A percentile compares a stretch with the other conserved stretches of the same genome.
Conservation (phyloP, 2,888 invertebrate species). For the Apantesis nais region DNA sequence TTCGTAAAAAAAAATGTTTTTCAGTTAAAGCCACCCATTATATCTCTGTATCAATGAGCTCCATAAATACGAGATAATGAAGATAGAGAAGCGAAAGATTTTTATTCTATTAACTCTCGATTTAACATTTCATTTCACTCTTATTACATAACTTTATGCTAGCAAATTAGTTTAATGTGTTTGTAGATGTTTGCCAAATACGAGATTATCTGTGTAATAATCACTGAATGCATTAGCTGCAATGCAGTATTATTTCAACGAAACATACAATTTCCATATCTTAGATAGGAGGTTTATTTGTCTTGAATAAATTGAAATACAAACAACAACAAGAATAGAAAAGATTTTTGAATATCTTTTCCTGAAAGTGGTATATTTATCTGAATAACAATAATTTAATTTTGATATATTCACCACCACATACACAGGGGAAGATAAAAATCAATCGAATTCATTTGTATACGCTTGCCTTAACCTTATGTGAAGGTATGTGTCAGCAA, state of each 20-base stretch:
- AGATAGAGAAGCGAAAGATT: neutral
- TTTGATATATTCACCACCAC: neutral
- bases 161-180: constrained; percentile 25
- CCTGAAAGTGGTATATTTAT: neutral
- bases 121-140: constrained; percentile 6
- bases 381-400: neutral
- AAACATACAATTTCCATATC: constrained; percentile 1
- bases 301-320: neutral
- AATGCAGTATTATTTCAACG: constrained; percentile 45
- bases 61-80: no score
- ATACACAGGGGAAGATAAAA: constrained; percentile 13
- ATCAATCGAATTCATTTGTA: constrained; percentile 21
- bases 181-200: constrained; percentile 47
- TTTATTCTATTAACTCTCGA: neutral
- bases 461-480: constrained; percentile 20
- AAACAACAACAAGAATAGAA: neutral
- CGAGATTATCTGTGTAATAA: constrained; percentile 42
- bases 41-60: neutral
- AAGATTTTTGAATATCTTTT: neutral
- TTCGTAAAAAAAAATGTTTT: neutral
- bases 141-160: constrained; percentile 13
- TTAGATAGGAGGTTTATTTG: neutral
- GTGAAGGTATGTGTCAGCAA: constrained; percentile 26
- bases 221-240: constrained; percentile 48
- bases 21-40: neutral